Base-by-base conservation (phyloP, 2,888 invertebrate species). In the Cacoxenus indagator region DNA sequence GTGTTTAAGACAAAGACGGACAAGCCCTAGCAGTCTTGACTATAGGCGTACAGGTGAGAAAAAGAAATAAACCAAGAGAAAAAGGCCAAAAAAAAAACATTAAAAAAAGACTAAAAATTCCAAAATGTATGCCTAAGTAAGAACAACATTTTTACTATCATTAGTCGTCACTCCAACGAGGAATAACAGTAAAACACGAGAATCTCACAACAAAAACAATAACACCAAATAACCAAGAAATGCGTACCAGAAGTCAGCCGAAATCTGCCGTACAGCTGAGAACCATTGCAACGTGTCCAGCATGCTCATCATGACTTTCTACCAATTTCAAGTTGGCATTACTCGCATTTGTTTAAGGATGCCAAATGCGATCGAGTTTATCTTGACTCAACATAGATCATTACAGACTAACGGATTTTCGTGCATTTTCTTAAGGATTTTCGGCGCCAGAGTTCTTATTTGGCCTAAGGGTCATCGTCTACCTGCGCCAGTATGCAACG, bases 381-480 rank as follows among this genome's bases (percentile, higher is more conserved):
- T 81, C 80, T 76, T 2, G 51, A 51, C 51, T 51, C 51, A 51
- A 51, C 22, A 9, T 3, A 51, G 51, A 51, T 51, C 51, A 51
- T 51, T 72, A 17, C 45, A 57, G 74, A 70, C 78, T 85, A 85
- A 84, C 85, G 84, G 85, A 80, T 84, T 82, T 81, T 74, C 75
- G 64, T 74, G 78, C 78, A 77, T 76, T 78, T 77, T 75, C 70
- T 78, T 78, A 76, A 78, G 78, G 78, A 80, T 82, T 84, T 83
- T 76, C 80, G 85, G 85, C 85, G 85, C 85, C 85, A 85, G 76
- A 72, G 64, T 55, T 67, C 70, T 68, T 65, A 72, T 71, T 65
- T 67, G 67, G 67, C n/a, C 6, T 46, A 5, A 27, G 31, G 51
- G 24, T 27, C 26, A 29, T 26, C 26, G 14, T 14, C 55, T 26